These are phyloP conservation scores for Petrocephalus schoutedeni DNA, from an alignment of 2,797 vertebrate genomes.

Conservation along the genomic window DNA sequence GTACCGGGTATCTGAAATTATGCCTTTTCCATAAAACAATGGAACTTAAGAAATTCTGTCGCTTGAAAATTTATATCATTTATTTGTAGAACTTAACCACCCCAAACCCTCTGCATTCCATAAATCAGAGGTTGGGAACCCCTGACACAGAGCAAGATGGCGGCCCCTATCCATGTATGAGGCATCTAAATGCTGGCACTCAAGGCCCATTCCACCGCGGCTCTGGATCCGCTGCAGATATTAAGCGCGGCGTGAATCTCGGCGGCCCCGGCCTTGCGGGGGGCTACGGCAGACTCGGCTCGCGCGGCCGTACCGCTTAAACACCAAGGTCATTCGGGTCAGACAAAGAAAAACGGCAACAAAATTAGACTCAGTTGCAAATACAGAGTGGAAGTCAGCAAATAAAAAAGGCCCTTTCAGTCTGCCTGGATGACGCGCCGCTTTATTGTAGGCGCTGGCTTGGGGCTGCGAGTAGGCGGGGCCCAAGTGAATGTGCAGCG, in stretches of 20 bases:
- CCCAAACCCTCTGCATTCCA: background rate
- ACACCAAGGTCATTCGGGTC: background rate
- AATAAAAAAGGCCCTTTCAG: background rate
- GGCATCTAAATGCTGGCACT: background rate
- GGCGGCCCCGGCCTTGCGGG: background rate
- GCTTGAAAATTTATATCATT: background rate
- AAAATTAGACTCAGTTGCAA: background rate
- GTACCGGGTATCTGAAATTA: too few species aligned
- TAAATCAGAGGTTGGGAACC: background rate
- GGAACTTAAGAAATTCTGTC: background rate
- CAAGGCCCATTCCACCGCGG: background rate
- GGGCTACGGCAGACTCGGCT: background rate
- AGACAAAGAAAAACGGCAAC: background rate
- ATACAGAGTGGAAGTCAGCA: background rate
- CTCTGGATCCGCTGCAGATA: background rate
- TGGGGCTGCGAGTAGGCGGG: background rate
- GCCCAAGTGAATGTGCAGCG: background rate
- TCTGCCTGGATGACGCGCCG: background rate
- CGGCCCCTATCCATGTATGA: background rate
- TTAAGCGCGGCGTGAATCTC: background rate
- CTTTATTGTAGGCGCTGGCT: background rate
- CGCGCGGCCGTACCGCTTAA: background rate
- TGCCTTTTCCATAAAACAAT: background rate
- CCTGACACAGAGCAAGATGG: background rate
- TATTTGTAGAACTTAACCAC: background rate